Percentiles rank a stretch among this genome's conserved stretches.
Conservation (phyloP, 2,797 vertebrate species). For the Fringilla coelebs region DNA sequence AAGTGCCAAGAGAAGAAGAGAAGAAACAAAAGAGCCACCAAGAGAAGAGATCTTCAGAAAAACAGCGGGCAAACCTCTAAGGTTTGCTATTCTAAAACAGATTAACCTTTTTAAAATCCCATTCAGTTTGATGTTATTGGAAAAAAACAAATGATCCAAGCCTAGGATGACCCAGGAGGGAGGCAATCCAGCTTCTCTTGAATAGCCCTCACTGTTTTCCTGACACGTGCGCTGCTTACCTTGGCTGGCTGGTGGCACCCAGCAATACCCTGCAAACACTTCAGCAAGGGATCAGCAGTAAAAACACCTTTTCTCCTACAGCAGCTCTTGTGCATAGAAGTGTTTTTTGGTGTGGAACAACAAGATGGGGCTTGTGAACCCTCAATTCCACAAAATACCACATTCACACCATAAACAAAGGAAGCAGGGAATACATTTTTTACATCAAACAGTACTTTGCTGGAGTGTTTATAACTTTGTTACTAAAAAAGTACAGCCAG, state of each 20-base stretch:
- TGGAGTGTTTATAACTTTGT: background rate
- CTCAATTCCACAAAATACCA: background rate
- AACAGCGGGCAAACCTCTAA: background rate
- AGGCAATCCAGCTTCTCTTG: background rate
- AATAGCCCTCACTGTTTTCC: background rate
- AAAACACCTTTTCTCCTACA: background rate
- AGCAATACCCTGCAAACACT: background rate
- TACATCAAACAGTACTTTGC: background rate
- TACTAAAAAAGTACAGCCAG: background rate
- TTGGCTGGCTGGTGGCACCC: background rate
- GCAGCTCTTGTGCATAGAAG: accelerated
- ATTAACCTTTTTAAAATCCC: background rate
- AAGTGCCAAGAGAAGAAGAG: background rate
- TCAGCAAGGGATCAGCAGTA: background rate
- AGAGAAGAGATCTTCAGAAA: background rate
- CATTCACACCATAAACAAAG: background rate
- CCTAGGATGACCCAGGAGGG: background rate
- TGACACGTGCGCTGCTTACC: background rate
- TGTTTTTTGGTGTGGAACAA: background rate
- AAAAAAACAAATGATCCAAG: background rate
- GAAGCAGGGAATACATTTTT: background rate
- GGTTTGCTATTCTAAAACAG: background rate
- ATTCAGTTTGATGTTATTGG: slow-evolving; percentile 16
- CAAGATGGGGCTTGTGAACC: background rate
- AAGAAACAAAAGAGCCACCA: background rate